Conservation (phyloP, 92 coral and sea anemone species). For the Hydrozoanthus gracilis region DNA sequence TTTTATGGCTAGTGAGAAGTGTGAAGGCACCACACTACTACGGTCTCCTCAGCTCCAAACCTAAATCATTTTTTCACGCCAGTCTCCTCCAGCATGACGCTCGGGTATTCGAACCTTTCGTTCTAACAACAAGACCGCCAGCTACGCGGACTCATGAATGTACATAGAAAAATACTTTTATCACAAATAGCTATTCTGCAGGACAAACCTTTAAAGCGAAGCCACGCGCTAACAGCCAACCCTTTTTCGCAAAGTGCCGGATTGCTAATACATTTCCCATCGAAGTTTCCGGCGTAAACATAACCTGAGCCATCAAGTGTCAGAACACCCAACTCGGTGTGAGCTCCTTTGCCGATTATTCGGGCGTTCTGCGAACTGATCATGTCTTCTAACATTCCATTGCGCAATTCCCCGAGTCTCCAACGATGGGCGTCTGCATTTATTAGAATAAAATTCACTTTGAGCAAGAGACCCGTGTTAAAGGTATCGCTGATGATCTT, state of each 20-base stretch:
- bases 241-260: conserved; percentile 33
- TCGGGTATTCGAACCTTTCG: not conserved
- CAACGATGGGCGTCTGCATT: conserved; percentile 16
- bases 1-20: too few relatives aligned
- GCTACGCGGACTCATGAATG: too few relatives aligned
- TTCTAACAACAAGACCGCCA: too few relatives aligned
- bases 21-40: too few relatives aligned
- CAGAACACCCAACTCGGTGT: conserved; percentile 23
- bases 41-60: too few relatives aligned
- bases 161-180: not conserved
- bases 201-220: conserved; percentile 22
- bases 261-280: conserved; percentile 9
- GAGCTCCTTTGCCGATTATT: conserved; percentile 2
- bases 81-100: not conserved
- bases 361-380: not conserved
- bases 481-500: too few relatives aligned
- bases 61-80: too few relatives aligned
- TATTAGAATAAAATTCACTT: not conserved
- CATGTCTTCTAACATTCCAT: conserved; percentile 12
- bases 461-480: not conserved
- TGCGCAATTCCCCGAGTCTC: conserved; percentile 25
- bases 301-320: conserved; percentile 7
- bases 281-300: not conserved
- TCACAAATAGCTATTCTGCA: not conserved
- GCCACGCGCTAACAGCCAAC: conserved; percentile 33